Percentiles rank a stretch among this genome's conserved stretches.
phyloP scores from a whole-genome alignment of 2,888 invertebrate species.

The Tanaodytes sp. region DNA sequence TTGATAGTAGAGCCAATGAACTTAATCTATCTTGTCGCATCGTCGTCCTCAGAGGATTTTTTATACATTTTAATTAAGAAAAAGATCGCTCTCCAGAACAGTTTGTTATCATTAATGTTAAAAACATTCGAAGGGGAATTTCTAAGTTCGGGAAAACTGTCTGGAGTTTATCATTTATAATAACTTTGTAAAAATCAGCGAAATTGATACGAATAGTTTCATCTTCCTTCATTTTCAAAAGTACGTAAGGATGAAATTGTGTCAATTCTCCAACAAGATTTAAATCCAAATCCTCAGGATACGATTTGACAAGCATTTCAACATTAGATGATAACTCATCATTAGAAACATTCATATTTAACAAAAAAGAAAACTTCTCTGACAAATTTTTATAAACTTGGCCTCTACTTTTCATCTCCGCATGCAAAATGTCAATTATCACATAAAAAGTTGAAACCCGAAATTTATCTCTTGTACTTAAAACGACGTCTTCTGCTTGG shows the following conservation, averaged over 20 bases:
- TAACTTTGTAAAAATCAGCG: conserved; percentile 22
- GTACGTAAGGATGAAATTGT: conserved; percentile 23
- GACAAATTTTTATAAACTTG: conserved; percentile 17
- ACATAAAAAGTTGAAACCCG: conserved; percentile 22
- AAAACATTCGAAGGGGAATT: conserved; percentile 23
- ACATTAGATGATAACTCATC: conserved; percentile 7
- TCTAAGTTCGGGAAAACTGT: conserved; percentile 33
- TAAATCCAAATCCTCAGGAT: conserved; percentile 16
- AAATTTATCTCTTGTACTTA: conserved; percentile 33
- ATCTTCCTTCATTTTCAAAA: conserved; percentile 21
- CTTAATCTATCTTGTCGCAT: conserved; percentile 22
- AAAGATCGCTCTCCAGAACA: conserved; percentile 37
- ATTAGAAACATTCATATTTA: conserved; percentile 21
- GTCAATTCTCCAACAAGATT: conserved; percentile 13
- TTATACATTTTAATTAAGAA: conserved; percentile 27
- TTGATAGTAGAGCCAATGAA: conserved; percentile 17
- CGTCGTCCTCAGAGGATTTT: conserved; percentile 26
- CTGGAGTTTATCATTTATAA: conserved; percentile 20
- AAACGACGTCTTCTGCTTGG: conserved; percentile 5
- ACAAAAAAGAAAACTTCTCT: conserved; percentile 41
- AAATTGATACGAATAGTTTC: conserved; percentile 13
- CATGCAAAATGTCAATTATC: conserved; percentile 30
- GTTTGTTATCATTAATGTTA: conserved; percentile 30
- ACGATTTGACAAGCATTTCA: conserved; percentile 19
- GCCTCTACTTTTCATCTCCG: conserved; percentile 25